phyloP scores from a whole-genome alignment of 2,797 vertebrate species.

The Rhinogobio ventralis region DNA sequence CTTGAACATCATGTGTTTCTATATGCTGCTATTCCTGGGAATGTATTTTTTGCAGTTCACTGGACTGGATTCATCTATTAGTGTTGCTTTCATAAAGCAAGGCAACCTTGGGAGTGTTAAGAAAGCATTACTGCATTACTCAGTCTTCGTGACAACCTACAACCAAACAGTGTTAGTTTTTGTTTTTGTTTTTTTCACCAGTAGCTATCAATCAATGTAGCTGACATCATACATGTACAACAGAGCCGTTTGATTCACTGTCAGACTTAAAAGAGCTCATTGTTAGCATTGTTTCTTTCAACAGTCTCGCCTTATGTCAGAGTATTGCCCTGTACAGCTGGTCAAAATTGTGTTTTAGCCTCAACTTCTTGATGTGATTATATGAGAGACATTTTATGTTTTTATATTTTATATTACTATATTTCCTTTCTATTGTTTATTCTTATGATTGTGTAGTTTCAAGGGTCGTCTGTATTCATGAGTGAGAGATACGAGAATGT shows the following conservation, averaged over 20 bases:
- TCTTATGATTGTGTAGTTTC: not conserved
- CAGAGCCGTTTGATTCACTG: not conserved
- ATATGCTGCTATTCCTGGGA: not conserved
- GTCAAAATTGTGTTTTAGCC: not conserved
- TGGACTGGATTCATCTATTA: not conserved
- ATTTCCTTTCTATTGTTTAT: not conserved
- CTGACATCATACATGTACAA: not conserved
- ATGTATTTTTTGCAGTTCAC: constrained; percentile 22
- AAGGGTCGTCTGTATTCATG: not conserved
- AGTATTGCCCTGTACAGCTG: not conserved
- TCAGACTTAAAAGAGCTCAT: constrained; percentile 11
- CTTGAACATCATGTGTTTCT: not conserved
- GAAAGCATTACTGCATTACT: not conserved
- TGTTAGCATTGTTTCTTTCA: constrained; percentile 2
- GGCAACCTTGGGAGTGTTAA: not conserved
- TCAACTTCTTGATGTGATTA: not conserved
- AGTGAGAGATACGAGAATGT: not conserved
- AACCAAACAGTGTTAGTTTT: not conserved
- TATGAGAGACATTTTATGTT: not conserved
- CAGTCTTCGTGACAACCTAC: not conserved
- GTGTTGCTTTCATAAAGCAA: constrained; percentile 4
- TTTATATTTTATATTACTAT: too few species aligned
- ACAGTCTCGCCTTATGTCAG: not conserved
- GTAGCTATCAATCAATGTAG: not conserved
- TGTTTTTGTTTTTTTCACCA: not conserved